These are phyloP conservation scores for Sylvilagus bachmani DNA, from an alignment of 2,113 vertebrate genomes.

Conservation along the genomic window DNA sequence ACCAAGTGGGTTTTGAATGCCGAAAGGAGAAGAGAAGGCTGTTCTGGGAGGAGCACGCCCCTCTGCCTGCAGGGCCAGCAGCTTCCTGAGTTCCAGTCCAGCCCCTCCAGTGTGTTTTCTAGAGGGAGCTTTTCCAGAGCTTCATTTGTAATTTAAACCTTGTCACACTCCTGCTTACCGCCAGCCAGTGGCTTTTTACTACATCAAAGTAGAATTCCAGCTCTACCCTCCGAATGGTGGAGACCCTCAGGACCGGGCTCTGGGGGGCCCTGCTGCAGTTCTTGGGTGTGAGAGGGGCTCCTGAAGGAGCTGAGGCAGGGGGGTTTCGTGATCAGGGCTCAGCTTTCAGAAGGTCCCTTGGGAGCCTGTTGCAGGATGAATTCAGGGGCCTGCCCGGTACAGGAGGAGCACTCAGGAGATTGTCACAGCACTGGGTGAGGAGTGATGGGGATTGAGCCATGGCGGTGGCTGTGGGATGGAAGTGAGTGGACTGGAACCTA, in stretches of 20 bases:
- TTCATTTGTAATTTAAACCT: conserved; percentile 41
- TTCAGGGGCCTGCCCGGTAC: neutral
- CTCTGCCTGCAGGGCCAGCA: too few relatives aligned
- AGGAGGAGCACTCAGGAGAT: neutral
- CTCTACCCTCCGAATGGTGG: neutral
- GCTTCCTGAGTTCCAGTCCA: too few relatives aligned
- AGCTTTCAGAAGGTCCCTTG: neutral
- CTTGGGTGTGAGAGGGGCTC: neutral
- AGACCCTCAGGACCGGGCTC: neutral
- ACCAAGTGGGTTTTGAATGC: neutral
- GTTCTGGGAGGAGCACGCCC: neutral
- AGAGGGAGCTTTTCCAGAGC: conserved; percentile 33
- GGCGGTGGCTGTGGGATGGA: neutral
- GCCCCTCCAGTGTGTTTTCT: neutral
- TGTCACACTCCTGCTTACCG: conserved; percentile 3
- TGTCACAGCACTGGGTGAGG: neutral
- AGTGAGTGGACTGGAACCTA: neutral
- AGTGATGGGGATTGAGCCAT: neutral
- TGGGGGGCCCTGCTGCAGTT: neutral
- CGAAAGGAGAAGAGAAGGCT: neutral
- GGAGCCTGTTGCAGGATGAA: neutral
- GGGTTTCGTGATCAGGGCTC: neutral
- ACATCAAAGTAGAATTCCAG: neutral
- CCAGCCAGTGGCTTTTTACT: neutral
- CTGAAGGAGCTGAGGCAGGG: neutral